Evolutionary conservation across 2,888 invertebrate genomes (phyloP).

Genomic region (Drosophila atroscutellata): DNA sequence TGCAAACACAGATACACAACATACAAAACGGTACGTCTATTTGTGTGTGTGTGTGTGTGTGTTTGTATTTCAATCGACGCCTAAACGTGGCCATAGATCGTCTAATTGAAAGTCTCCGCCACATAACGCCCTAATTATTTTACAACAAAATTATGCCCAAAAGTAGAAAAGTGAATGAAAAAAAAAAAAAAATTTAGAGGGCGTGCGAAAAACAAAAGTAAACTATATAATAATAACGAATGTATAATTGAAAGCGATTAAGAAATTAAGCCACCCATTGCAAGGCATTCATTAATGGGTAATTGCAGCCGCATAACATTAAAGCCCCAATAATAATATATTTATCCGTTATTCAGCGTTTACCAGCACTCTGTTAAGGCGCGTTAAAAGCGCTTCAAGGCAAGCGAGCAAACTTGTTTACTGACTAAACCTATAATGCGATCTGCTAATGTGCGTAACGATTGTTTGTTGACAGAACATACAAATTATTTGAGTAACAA

Average conservation of each 20-base stretch:
- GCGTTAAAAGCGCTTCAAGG: conserved; percentile 13
- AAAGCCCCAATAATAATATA: conserved; percentile 20
- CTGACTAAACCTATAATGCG: conserved; percentile 15
- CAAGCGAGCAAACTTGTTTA: conserved; percentile 37
- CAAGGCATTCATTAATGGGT: conserved; percentile 28
- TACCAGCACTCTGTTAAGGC: conserved; percentile 22
- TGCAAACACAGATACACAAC: conserved; percentile 13
- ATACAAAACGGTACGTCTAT: neutral
- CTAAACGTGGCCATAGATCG: conserved; percentile 14
- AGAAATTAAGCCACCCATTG: conserved; percentile 24
- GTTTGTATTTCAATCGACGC: conserved; percentile 19
- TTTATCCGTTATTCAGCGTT: conserved; percentile 6
- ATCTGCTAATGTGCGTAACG: conserved; percentile 8
- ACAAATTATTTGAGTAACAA: too few species aligned
- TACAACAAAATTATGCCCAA: conserved; percentile 62
- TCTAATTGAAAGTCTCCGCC: conserved; percentile 39
- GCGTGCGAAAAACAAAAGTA: conserved; percentile 41
- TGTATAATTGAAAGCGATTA: conserved; percentile 33
- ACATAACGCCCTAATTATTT: conserved; percentile 59
- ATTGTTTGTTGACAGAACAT: conserved; percentile 2
- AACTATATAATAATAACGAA: conserved; percentile 17
- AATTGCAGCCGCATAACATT: conserved; percentile 28
- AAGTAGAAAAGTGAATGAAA: conserved; percentile 50
- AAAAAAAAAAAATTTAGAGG: conserved; percentile 29
- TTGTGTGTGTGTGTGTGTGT: neutral